Evolutionary conservation across 2,888 invertebrate genomes (phyloP), one percentile per base, ranked within the genome.

Genomic region (Plagiodera versicolora): DNA sequence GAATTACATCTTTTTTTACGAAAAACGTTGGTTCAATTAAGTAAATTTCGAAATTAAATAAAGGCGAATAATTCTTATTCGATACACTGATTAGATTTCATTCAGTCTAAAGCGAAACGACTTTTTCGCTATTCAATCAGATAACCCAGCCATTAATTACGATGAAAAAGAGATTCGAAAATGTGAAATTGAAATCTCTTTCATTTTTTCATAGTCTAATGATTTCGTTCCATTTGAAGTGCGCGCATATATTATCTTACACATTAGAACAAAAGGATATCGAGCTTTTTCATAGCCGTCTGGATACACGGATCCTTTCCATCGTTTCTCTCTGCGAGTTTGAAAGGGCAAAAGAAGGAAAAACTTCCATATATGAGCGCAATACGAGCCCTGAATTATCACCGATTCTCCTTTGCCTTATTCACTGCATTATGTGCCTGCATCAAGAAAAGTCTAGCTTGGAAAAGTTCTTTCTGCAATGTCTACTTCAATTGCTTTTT

Each of bases 251-350:
- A 70, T 69, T 70, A 70, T 69, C 70, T 68, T 70, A 68, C 70
- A 65, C 65, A 66, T 64, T 59, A 63, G 64, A 69, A 70, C 70
- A 70, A 70, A 70, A 65, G 68, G 63, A 64, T 69, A 70, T 68
- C 52, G 67, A 66, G 67, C 61, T 63, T 60, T 62, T 61, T 53
- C 66, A 58, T 58, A 57, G 61, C 64, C 57, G 67, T 64, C 62
- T 64, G 64, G 64, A 61, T 67, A 44, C 61, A 20, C 56, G 61
- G 58, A 58, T 62, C 60, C 58, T 58, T 64, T 63, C 65, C 59
- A 65, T 65, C 64, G 61, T 64, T 64, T 64, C 61, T 58, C 59
- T 59, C 55, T 56, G 46, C 53, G 55, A 53, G 57, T 61, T 57
- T 57, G 59, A 53, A 60, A 60, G 58, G 54, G 49, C 49, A 64